Percentiles rank a stretch among this genome's conserved stretches.
phyloP scores from a whole-genome alignment of 1,140 invertebrate genomes.

The Eulimnadia texana region DNA sequence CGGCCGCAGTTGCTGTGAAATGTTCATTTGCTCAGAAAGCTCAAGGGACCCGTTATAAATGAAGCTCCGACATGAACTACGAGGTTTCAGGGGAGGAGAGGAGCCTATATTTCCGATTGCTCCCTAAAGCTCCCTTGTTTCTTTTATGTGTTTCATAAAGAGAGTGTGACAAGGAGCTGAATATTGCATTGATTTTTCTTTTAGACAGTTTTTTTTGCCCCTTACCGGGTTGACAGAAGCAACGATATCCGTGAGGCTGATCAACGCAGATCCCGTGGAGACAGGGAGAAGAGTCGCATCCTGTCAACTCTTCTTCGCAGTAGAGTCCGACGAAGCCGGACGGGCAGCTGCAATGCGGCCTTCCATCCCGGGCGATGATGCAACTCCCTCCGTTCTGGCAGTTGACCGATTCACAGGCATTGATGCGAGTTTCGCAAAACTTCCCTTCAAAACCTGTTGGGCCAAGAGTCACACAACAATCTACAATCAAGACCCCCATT shows the following conservation, averaged over 20 bases:
- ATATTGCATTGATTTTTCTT: too few relatives aligned
- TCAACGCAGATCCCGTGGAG: constrained; percentile 34
- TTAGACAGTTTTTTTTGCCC: too few relatives aligned
- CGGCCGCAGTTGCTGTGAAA: too few relatives aligned
- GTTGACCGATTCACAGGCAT: constrained; percentile 24
- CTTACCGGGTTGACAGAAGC: constrained; percentile 32
- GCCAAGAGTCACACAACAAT: constrained; percentile 9
- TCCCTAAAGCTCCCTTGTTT: neutral
- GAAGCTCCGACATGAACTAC: neutral
- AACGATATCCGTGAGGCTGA: constrained; percentile 29
- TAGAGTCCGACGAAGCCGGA: constrained; percentile 28
- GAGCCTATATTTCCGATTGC: too few relatives aligned
- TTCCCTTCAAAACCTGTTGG: constrained; percentile 24
- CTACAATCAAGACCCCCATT: too few relatives aligned
- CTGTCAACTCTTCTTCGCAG: constrained; percentile 30
- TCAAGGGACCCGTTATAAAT: too few relatives aligned
- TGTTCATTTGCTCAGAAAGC: too few relatives aligned
- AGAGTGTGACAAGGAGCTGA: too few relatives aligned
- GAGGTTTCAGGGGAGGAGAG: neutral
- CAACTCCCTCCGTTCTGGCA: constrained; percentile 32
- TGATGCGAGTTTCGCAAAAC: constrained; percentile 22
- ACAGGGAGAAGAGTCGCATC: constrained; percentile 32
- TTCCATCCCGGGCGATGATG: constrained; percentile 25
- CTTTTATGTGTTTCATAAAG: neutral
- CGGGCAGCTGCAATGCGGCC: constrained; percentile 29